Conservation (phyloP, 2,113 vertebrate species). For the Marmota flaviventris region DNA sequence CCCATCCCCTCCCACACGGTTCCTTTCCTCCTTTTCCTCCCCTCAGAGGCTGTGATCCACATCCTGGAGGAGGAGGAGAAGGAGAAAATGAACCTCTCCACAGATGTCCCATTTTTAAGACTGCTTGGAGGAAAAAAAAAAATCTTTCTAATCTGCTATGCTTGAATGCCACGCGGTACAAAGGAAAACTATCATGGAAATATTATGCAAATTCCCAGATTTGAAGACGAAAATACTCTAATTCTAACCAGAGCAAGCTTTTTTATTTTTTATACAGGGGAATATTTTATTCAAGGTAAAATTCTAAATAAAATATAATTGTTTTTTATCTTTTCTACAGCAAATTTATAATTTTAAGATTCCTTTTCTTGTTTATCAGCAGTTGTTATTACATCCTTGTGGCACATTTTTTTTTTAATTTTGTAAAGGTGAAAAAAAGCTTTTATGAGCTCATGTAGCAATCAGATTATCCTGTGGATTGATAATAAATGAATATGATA, state of each 20-base stretch:
- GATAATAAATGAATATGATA: conserved; percentile 92
- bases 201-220: conserved; percentile 92
- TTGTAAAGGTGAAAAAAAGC: conserved; percentile 92
- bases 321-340: conserved; percentile 95
- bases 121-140: conserved; percentile 86
- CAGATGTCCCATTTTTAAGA: conserved; percentile 88
- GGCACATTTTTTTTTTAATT: conserved; percentile 91
- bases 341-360: conserved; percentile 94
- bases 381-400: conserved; percentile 90
- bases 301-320: conserved; percentile 93
- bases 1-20: not conserved
- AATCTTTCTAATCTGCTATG: conserved; percentile 90
- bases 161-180: conserved; percentile 91
- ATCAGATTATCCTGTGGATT: conserved; percentile 94
- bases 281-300: conserved; percentile 94
- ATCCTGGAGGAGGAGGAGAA: conserved; percentile 83
- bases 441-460: conserved; percentile 94
- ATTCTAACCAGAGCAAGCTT: conserved; percentile 93
- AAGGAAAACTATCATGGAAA: conserved; percentile 89
- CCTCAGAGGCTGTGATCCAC: conserved; percentile 78
- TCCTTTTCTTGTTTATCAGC: conserved; percentile 91
- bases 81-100: conserved; percentile 84
- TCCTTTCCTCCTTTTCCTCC: conserved; percentile 75
- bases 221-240: conserved; percentile 89
- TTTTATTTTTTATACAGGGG: conserved; percentile 95